A percentile compares a stretch with the other conserved stretches of the same genome.
phyloP scores from a whole-genome alignment of 23 tunicate species.

The Clavelina lepadiformis region DNA sequence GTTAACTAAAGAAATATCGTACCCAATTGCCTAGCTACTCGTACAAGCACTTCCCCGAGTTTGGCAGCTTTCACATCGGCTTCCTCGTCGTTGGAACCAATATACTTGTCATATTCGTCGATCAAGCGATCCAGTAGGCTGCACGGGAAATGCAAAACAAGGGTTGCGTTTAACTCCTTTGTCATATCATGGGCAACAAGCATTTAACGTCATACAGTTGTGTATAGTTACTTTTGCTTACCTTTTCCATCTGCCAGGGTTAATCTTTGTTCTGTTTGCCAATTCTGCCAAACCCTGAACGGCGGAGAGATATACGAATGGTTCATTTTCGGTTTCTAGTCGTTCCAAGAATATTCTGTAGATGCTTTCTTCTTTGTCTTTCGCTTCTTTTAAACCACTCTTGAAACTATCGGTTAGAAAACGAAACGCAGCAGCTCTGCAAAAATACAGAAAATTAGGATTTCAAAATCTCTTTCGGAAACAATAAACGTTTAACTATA shows the following conservation, averaged over 20 bases:
- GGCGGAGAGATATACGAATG: constrained; percentile 63
- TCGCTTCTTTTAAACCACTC: constrained; percentile 1
- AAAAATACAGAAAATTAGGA: no score
- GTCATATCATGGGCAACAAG: no score
- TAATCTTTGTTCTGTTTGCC: constrained; percentile 1
- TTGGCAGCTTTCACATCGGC: constrained; percentile 14
- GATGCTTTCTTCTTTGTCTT: background rate
- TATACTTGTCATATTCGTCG: constrained; percentile 16
- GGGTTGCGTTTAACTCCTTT: no score
- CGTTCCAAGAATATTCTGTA: constrained; percentile 31
- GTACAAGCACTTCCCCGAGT: constrained; percentile 28
- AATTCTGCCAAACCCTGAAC: constrained; percentile 36
- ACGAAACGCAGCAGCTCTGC: constrained; percentile 56
- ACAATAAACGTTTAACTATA: no score
- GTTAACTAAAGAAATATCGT: background rate
- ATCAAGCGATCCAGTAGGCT: no score
- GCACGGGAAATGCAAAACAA: no score
- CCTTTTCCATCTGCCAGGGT: no score
- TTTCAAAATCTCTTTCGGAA: no score
- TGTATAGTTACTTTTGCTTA: no score
- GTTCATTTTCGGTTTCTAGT: constrained; percentile 25
- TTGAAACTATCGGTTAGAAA: constrained; percentile 23
- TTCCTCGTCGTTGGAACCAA: background rate
- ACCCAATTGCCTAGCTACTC: constrained; percentile 25
- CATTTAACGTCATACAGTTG: no score